Conservation (phyloP, 1,140 invertebrate genomes). For the Heterodera schachtii region DNA sequence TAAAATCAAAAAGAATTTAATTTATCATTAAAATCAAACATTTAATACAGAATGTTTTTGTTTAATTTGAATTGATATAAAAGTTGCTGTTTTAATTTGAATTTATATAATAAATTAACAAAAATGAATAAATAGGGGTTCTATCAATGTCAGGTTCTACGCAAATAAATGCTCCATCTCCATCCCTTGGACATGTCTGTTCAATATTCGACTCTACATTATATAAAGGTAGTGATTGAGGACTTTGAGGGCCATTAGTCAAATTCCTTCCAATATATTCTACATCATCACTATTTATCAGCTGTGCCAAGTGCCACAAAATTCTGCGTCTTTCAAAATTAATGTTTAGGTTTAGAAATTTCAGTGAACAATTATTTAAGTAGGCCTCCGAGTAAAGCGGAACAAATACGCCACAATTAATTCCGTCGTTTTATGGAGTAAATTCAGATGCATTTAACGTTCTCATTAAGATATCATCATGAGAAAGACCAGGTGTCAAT, state of each 20-base stretch:
- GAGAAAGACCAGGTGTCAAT: constrained; percentile 5
- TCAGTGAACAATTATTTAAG: not conserved
- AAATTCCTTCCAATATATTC: not conserved
- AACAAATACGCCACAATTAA: constrained; percentile 4
- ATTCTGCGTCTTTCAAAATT: constrained; percentile 1
- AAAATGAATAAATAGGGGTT: too few relatives aligned
- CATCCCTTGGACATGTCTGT: not conserved
- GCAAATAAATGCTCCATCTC: not conserved
- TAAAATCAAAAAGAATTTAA: too few relatives aligned
- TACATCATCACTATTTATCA: not conserved
- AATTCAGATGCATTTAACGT: too few relatives aligned
- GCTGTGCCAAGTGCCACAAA: not conserved
- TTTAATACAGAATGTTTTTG: too few relatives aligned
- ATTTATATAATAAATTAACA: too few relatives aligned
- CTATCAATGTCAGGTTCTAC: not conserved
- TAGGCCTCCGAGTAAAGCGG: not conserved
- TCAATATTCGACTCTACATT: not conserved
- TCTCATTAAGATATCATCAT: not conserved
- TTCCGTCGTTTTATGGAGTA: not conserved
- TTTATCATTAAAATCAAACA: too few relatives aligned
- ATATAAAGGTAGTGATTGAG: not conserved
- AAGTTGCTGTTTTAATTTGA: too few relatives aligned
- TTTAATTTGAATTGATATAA: too few relatives aligned
- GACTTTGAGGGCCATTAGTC: not conserved
- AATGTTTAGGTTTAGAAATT: not conserved